Base-by-base conservation (phyloP, 1,140 invertebrate genomes). In the Laupala kohalensis region DNA sequence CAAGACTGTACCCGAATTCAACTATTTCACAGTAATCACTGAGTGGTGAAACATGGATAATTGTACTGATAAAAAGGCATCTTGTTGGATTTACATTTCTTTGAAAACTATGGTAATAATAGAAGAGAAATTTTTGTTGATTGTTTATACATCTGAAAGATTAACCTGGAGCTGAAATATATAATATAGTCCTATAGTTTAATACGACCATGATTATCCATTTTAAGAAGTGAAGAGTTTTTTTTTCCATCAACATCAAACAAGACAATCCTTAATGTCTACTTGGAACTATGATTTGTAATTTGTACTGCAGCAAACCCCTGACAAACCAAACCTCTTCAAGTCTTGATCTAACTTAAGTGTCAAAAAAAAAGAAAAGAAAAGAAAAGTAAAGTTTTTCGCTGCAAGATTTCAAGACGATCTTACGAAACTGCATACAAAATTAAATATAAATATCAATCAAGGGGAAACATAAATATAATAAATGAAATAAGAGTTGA, bases 51-150 rank as follows among this genome's bases (percentile, higher is more conserved):
- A 28, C 67, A 68, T 23, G 67, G 67, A 68, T 68, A 37, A 27
- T 68, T 68, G 67, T 68, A 68, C 67, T 68, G 67, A 30, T 68
- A 68, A 29, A 68, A 68, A 68, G 67, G 67, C 67, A 68, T 68
- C 67, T 68, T 30, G 67, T 68, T 68, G 67, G n/a, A 37, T n/a
- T 30, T 5, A 68, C 29, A 68, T 68, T 68, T 19, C 23, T 68
- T 30, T 30, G 37, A 53, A 53, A 53, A 53, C 37, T 53, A 53
- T 53, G 9, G 37, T 53, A 53, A 53, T 53, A 19, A 13, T 53
- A 53, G 37, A 53, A 53, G 37, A 53, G 9, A 53, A 53, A 9
- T 53, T 53, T 9, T 53, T 9, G 37, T 53, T 53, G 37, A 53
- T 53, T 53, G 37, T 53, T 53, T 53, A 53, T 53, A 53, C 37